Percentiles rank a stretch among this genome's conserved stretches.
These are phyloP conservation scores for Ophion costatus DNA, from an alignment of 2,888 invertebrate genomes.

Conservation along the genomic window DNA sequence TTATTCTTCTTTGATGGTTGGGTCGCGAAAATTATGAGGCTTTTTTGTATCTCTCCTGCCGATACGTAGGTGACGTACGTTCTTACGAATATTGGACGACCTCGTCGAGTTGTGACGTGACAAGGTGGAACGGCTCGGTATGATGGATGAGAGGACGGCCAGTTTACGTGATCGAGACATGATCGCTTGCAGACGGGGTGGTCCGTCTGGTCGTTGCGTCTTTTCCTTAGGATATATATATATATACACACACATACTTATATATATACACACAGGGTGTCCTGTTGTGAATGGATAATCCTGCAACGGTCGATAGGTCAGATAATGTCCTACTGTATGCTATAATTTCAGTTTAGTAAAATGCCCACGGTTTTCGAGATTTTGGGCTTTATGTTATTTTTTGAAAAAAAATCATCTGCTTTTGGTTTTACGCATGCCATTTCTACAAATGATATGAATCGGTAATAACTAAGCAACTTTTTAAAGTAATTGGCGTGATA, in stretches of 20 bases:
- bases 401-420: too few species aligned
- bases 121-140: constrained; percentile 78
- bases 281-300: too few species aligned
- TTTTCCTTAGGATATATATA: constrained; percentile 14
- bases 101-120: constrained; percentile 74
- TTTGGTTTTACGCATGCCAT: too few species aligned
- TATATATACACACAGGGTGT: constrained; percentile 27
- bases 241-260: too few species aligned
- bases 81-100: constrained; percentile 52
- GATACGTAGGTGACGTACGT: background rate
- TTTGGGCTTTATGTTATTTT: too few species aligned
- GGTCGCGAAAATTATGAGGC: background rate
- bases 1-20: background rate
- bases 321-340: too few species aligned
- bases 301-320: too few species aligned
- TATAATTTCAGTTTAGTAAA: too few species aligned
- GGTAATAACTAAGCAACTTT: too few species aligned
- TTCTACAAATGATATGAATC: too few species aligned
- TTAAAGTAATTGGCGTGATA: too few species aligned
- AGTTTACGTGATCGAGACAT: constrained; percentile 83
- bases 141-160: constrained; percentile 83
- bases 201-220: constrained; percentile 73
- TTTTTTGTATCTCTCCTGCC: background rate
- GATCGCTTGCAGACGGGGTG: constrained; percentile 82
- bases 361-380: too few species aligned